A percentile compares a stretch with the other conserved stretches of the same genome.
phyloP scores from a whole-genome alignment of 2,888 invertebrate species.

The Pomacea canaliculata region DNA sequence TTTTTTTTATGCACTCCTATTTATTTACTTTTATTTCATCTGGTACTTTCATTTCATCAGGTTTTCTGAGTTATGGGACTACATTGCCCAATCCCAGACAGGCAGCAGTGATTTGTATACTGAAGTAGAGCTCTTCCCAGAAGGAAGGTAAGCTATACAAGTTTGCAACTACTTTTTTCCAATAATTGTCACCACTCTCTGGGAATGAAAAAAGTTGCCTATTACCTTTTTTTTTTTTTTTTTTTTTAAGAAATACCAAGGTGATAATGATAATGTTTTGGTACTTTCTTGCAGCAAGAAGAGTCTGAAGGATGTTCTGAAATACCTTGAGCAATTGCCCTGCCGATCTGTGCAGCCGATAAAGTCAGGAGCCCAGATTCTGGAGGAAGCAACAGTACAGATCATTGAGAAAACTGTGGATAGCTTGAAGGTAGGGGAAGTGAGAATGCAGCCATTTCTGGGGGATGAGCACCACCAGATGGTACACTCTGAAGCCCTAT shows the following conservation, averaged over 20 bases:
- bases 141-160: slow-evolving; percentile 71
- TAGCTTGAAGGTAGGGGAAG: neutral
- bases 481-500: no score
- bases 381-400: slow-evolving; percentile 79
- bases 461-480: no score
- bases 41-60: slow-evolving; percentile 38
- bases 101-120: slow-evolving; percentile 58
- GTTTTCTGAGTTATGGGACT: slow-evolving; percentile 82
- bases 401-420: slow-evolving; percentile 73
- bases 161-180: slow-evolving; percentile 18
- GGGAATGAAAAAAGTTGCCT: no score
- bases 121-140: slow-evolving; percentile 75
- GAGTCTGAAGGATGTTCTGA: slow-evolving; percentile 68
- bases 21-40: neutral
- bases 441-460: no score
- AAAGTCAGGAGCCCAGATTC: slow-evolving; percentile 79
- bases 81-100: slow-evolving; percentile 69
- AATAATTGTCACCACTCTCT: no score
- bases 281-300: slow-evolving; percentile 37
- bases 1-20: neutral
- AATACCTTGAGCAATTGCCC: slow-evolving; percentile 82
- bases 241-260: no score
- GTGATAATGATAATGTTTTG: no score
- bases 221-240: no score
- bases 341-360: slow-evolving; percentile 76